Evolutionary conservation across 2,797 vertebrate species (phyloP), one percentile per base, ranked within the genome.

Genomic region (Melanitta fusca): DNA sequence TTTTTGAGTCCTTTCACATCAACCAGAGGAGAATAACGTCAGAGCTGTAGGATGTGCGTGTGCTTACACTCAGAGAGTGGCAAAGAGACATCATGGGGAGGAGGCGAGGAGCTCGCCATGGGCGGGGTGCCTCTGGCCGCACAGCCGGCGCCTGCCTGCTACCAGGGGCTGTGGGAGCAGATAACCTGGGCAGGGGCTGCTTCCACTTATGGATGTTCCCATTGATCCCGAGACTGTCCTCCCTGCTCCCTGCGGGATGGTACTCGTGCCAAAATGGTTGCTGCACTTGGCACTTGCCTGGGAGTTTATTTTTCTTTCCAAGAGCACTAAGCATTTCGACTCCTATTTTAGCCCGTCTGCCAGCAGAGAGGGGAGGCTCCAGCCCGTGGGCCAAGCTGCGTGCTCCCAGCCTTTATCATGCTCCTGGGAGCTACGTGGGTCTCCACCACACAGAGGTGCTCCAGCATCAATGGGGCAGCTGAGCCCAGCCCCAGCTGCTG

Each of bases 281-380:
- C 94, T 74, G 77, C 56, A 41, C 39, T 80, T 92, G 83, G 83
- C 71, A 25, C 70, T 84, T 78, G 60, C 57, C 57, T 13, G 4
- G 39, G 61, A 82, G 53, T 74, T 96, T 80, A 19, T 78, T 95
- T 95, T 94, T 73, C 80, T 91, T 89, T 80, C 64, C 66, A 89
- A 45, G 73, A 91, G 61, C 1, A 0, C 69, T 24, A 80, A 87
- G 58, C 47, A 32, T 79, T 93, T 91, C 9, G 0, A 34, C 71
- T 96, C 47, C 8, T 60, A 8, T 86, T 89, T 95, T 73, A 93
- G 77, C 85, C 68, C 30, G 49, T 65, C 57, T 53, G 57, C n/a
- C 28, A 3, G 77, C 57, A 70, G 43, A n/a, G 28, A 54, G n/a
- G 0, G 1, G 57, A 62, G 66, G 38, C 47, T 79, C 30, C 73